Conservation (phyloP, 30 jellyfish, hydroid and myxozoan species). For the Nemopilema nomurai region DNA sequence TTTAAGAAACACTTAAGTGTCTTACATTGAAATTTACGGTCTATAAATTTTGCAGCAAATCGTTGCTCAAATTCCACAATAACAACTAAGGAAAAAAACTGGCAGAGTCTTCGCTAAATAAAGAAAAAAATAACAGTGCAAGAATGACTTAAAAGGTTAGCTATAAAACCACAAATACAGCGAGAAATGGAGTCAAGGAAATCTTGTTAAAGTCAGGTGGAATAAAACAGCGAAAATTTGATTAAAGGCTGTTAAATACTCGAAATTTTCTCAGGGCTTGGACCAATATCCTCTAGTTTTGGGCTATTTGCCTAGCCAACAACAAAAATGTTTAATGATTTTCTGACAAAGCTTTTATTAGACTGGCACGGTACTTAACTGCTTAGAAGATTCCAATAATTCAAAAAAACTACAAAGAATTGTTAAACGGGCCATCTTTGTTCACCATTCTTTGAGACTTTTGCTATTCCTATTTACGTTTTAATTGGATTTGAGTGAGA, state of each 20-base stretch:
- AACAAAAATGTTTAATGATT: neutral
- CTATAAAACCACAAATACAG: neutral
- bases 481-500: too few species aligned
- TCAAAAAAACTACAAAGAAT: too few species aligned
- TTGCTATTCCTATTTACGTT: too few species aligned
- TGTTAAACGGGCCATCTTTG: too few species aligned
- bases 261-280: neutral
- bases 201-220: neutral
- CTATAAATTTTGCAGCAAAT: too few species aligned
- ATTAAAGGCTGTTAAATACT: neutral
- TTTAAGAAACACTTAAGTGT: neutral
- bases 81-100: neutral
- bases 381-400: too few species aligned
- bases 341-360: too few species aligned
- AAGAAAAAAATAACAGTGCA: neutral
- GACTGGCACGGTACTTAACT: too few species aligned
- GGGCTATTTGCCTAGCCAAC: neutral
- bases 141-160: neutral
- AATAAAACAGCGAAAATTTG: neutral
- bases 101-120: neutral
- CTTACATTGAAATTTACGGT: too few species aligned
- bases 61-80: neutral
- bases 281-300: neutral
- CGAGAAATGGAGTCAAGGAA: neutral
- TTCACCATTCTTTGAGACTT: too few species aligned